Evolutionary conservation across 1,140 invertebrate species (phyloP).

Genomic region (Aphaenogaster rudis): DNA sequence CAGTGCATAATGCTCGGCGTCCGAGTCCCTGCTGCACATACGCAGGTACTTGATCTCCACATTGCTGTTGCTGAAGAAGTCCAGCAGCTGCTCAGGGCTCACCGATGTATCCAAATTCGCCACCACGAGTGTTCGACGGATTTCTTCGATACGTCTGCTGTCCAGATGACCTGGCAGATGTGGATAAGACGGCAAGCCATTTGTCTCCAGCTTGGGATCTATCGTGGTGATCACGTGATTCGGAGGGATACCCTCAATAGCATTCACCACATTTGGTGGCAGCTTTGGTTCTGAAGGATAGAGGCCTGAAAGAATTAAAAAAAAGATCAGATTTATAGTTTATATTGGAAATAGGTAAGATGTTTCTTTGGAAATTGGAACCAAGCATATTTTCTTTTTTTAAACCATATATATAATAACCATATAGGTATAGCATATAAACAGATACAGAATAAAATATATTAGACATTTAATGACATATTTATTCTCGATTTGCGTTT

Average conservation of each 20-base stretch:
- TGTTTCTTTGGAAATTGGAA: neutral
- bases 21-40: slow-evolving; percentile 94
- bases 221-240: slow-evolving; percentile 95
- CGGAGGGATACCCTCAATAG: slow-evolving; percentile 94
- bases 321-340: neutral
- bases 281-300: slow-evolving; percentile 94
- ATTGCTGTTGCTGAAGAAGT: slow-evolving; percentile 93
- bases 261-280: slow-evolving; percentile 95
- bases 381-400: neutral
- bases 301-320: slow-evolving; percentile 86
- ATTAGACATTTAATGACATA: neutral
- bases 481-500: neutral
- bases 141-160: slow-evolving; percentile 97
- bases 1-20: slow-evolving; percentile 93
- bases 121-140: slow-evolving; percentile 94
- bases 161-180: slow-evolving; percentile 96
- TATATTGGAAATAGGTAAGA: neutral
- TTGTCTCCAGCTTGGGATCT: slow-evolving; percentile 95
- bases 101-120: slow-evolving; percentile 91
- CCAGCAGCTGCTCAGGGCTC: slow-evolving; percentile 92
- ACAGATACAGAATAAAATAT: neutral
- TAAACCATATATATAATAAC: neutral
- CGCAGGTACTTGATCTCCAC: slow-evolving; percentile 98
- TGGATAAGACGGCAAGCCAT: slow-evolving; percentile 96
- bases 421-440: neutral